Evolutionary conservation across 2,113 vertebrate genomes (phyloP), one percentile per base, ranked within the genome.

Genomic region (Salvator merianae): DNA sequence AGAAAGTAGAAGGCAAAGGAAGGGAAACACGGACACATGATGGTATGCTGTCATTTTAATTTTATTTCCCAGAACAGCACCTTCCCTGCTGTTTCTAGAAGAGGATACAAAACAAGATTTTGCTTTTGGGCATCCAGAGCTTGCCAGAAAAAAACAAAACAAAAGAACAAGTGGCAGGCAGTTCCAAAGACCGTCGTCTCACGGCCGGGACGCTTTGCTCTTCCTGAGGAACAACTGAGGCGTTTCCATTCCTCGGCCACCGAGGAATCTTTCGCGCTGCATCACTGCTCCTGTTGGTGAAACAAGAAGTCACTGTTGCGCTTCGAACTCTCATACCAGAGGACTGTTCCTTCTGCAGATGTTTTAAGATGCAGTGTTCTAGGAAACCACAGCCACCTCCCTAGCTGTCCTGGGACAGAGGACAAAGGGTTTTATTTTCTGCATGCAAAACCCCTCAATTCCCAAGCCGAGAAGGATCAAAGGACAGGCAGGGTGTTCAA

Each of bases 211-310:
- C 92, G 92, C 94, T 87, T 88, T 93, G 88, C 83, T 92, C 92
- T 93, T 95, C 95, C 95, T 94, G 93, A 95, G 94, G 94, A 90
- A 90, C 91, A 88, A 86, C 90, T 91, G 47, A 36, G 92, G 87
- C 80, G 90, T 92, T 90, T 94, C 92, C 75, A 88, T 73, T 43
- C 50, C 90, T 86, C 92, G 94, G 95, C 93, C 93, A 82, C 89
- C 43, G 91, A 91, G 94, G 89, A 85, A 91, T 85, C 88, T 91
- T 92, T 72, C 2, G 88, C 77, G 38, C 73, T 79, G 53, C 76
- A 88, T 96, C 94, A 96, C 91, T 96, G 96, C 84, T 96, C 95
- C 96, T 96, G 93, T 8, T 85, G 43, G 94, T 91, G 87, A 63
- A 91, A 86, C 55, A 90, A 38, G 59, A 5, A 0, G 40, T 14